These are phyloP conservation scores for Escarpia spicata DNA, from an alignment of 2,888 invertebrate genomes.

Conservation along the genomic window DNA sequence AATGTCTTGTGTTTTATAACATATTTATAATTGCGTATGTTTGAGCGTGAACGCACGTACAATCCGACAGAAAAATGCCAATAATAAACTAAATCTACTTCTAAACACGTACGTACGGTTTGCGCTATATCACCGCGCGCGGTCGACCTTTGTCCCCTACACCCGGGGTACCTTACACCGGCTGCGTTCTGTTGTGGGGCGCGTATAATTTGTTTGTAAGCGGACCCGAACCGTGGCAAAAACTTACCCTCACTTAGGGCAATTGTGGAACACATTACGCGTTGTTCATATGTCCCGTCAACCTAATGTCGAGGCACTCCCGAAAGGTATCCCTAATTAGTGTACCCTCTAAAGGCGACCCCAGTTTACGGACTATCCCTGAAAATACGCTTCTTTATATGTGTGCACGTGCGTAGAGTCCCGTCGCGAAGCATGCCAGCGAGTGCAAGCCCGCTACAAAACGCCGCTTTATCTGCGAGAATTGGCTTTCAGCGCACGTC, in stretches of 20 bases:
- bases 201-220: constrained; percentile 1
- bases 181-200: not conserved
- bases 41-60: too few species aligned
- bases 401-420: not conserved
- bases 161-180: not conserved
- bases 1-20: too few species aligned
- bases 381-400: not conserved
- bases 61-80: too few species aligned
- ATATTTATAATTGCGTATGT: too few species aligned
- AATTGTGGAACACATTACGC: not conserved
- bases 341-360: not conserved
- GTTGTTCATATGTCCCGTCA: not conserved
- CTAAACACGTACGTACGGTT: too few species aligned
- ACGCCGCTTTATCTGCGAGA: not conserved
- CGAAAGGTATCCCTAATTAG: not conserved
- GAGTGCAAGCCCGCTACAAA: not conserved
- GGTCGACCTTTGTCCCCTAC: not conserved
- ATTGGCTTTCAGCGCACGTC: constrained; percentile 16
- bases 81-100: too few species aligned
- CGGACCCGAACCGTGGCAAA: not conserved
- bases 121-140: too few species aligned
- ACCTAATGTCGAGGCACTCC: not conserved
- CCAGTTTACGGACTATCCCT: not conserved
- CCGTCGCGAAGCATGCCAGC: not conserved
- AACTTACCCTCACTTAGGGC: not conserved